phyloP scores from a whole-genome alignment of 2,113 vertebrate genomes.

The Mustelus asterias region DNA sequence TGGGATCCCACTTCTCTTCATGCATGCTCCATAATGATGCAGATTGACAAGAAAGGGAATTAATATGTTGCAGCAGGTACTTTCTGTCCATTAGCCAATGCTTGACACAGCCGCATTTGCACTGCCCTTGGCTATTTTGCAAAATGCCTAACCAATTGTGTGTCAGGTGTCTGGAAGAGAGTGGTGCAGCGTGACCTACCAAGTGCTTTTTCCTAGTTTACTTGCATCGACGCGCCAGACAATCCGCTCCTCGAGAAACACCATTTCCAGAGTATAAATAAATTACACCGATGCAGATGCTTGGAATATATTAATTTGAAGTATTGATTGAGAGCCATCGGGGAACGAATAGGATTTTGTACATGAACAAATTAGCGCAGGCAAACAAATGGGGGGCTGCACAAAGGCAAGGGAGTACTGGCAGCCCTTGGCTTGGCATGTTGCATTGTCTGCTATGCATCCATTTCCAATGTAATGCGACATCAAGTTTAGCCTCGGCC shows the following conservation, averaged over 20 bases:
- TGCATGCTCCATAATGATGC: constrained; percentile 71
- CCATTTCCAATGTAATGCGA: constrained; percentile 49
- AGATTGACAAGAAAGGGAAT: constrained; percentile 82
- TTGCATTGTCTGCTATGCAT: neutral
- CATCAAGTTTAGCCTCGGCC: constrained; percentile 52
- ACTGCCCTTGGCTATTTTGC: constrained; percentile 50
- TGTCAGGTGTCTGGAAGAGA: constrained; percentile 39
- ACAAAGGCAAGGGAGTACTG: neutral
- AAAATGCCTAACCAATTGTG: constrained; percentile 46
- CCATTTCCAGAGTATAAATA: constrained; percentile 59
- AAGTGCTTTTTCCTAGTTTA: constrained; percentile 42
- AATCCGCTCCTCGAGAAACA: constrained; percentile 53
- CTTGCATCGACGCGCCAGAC: constrained; percentile 47
- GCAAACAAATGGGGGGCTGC: neutral
- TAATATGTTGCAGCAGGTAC: constrained; percentile 69
- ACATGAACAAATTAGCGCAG: constrained; percentile 49
- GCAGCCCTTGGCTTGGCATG: neutral
- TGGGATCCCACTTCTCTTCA: constrained; percentile 74
- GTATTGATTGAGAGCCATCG: constrained; percentile 44
- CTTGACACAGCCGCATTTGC: constrained; percentile 50
- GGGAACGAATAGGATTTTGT: constrained; percentile 57
- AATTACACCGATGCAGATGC: constrained; percentile 64
- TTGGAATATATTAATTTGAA: constrained; percentile 60
- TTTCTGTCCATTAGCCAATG: constrained; percentile 72
- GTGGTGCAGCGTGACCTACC: constrained; percentile 42